Conservation (phyloP, 2,113 vertebrate genomes). For the Apistogramma diplotaenia region DNA sequence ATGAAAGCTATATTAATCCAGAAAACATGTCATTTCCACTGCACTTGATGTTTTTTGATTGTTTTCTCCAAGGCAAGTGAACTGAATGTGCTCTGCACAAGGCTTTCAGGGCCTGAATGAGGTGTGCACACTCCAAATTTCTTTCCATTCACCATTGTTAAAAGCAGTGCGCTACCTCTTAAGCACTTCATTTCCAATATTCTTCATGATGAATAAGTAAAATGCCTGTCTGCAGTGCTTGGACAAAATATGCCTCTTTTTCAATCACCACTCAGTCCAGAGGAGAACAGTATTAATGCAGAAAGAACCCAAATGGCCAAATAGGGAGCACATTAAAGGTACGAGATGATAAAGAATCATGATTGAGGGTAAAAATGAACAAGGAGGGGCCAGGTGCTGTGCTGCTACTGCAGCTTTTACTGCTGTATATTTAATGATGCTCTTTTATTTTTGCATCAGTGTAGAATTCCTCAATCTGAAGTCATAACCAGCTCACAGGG, state of each 20-base stretch:
- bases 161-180: background rate
- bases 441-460: slow-evolving; percentile 66
- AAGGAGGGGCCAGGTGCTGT: slow-evolving; percentile 30
- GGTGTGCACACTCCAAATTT: background rate
- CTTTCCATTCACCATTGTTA: background rate
- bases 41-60: background rate
- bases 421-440: slow-evolving; percentile 62
- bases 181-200: background rate
- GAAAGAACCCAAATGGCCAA: background rate
- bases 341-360: background rate
- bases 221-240: background rate
- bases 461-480: slow-evolving; percentile 31
- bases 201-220: slow-evolving; percentile 25
- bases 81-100: background rate
- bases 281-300: background rate
- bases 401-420: slow-evolving; percentile 25
- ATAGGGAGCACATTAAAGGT: background rate
- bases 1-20: background rate
- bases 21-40: background rate
- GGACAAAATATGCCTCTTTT: background rate
- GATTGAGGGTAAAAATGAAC: background rate
- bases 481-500: background rate
- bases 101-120: slow-evolving; percentile 1
- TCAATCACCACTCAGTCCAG: background rate
- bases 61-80: background rate